These are phyloP conservation scores for Poeciliopsis presidionis DNA, from an alignment of 2,797 vertebrate species.

Conservation along the genomic window DNA sequence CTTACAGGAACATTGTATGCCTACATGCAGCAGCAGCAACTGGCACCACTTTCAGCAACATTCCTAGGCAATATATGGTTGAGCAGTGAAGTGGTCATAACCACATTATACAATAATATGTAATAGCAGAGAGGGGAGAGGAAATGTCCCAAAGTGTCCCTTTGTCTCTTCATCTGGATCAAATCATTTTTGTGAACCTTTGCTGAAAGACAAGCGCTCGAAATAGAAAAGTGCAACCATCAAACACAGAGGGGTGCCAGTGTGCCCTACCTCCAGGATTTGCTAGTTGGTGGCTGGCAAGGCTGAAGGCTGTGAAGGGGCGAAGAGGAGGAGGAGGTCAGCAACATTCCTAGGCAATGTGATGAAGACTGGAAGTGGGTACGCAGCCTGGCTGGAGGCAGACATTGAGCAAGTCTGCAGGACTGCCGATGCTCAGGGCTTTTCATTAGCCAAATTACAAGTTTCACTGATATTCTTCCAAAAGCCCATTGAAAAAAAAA, in stretches of 20 bases:
- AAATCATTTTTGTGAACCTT: slow-evolving; percentile 60
- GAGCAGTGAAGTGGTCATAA: slow-evolving; percentile 38
- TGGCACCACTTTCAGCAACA: slow-evolving; percentile 32
- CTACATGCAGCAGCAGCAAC: slow-evolving; percentile 7
- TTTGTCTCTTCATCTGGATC: slow-evolving; percentile 43
- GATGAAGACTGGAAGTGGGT: slow-evolving; percentile 34
- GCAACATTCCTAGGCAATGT: too few relatives aligned
- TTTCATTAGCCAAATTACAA: slow-evolving; percentile 42
- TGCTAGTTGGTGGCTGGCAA: slow-evolving; percentile 52
- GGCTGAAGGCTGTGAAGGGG: slow-evolving; percentile 29
- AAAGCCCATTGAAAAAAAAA: not conserved
- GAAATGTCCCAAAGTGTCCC: slow-evolving; percentile 36
- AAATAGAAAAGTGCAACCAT: slow-evolving; percentile 59
- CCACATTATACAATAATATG: slow-evolving; percentile 47
- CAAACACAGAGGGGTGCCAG: slow-evolving; percentile 46
- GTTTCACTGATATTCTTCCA: slow-evolving; percentile 30
- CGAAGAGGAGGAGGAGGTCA: slow-evolving; percentile 11
- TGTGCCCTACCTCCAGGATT: slow-evolving; percentile 66
- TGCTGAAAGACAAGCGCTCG: slow-evolving; percentile 51
- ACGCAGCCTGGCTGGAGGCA: slow-evolving; percentile 31
- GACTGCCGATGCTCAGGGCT: slow-evolving; percentile 52
- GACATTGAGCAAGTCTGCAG: slow-evolving; percentile 42
- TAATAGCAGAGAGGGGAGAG: slow-evolving; percentile 8
- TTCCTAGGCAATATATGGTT: slow-evolving; percentile 34
- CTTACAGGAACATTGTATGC: slow-evolving; percentile 25